Evolutionary conservation across 2,888 invertebrate species (phyloP), one percentile per base, ranked within the genome.

Genomic region (Eristalinus aeneus): DNA sequence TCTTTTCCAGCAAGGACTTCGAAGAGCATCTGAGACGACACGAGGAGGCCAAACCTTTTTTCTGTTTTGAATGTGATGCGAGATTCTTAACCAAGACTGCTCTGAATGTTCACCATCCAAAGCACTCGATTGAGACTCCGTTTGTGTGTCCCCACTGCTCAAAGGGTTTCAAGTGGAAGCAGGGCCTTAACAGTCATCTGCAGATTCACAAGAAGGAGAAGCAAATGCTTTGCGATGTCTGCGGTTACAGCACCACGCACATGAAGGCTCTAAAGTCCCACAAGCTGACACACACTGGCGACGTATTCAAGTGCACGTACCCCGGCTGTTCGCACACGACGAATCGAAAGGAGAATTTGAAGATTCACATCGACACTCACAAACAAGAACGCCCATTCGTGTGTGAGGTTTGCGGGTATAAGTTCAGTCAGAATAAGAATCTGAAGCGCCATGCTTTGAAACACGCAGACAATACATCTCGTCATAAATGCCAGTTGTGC

Each of bases 141-240:
- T 94, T 93, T 89, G 91, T 92, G 0, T 94, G 94, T 87, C 91
- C 92, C 1, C 92, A 93, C 36, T 94, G 94, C 88, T 90, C 91
- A 12, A 92, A 93, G 81, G 93, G 93, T 0, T 94, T 94, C 89
- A 94, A 94, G 88, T 94, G 94, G 94, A 94, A 94, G 69, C 94
- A 94, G 88, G 94, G 94, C 0, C 90, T 94, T 0, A 93, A 92
- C 78, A 93, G 93, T 34, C 94, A 94, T 88, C 91, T 94, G 90
- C 92, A 94, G 88, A 90, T 92, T 39, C 92, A 94, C 88, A 93
- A 93, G 69, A 91, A 92, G 1, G 92, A 93, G 58, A 94, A 94
- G 84, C 93, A 93, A 76, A 93, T 94, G 90, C 90, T 94, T 4
- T 94, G 94, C 89, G 94, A 94, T 89, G 92, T 94, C 31, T 94